Conservation (phyloP, 2,888 invertebrate species). For the Parochlus steinenii region DNA sequence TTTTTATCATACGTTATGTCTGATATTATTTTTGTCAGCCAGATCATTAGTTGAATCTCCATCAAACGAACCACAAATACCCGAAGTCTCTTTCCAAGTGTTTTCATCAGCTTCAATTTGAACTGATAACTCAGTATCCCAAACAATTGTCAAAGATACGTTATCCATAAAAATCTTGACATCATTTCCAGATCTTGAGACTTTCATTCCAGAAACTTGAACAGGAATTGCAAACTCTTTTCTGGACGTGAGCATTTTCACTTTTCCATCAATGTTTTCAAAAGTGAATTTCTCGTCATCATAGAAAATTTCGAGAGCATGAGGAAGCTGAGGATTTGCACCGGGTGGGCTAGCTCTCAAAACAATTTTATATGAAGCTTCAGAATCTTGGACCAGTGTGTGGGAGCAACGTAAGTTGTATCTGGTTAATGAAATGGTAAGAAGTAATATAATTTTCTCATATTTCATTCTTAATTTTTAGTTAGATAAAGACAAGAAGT, state of each 20-base stretch:
- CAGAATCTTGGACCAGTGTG: slow-evolving; percentile 49
- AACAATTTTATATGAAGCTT: slow-evolving; percentile 51
- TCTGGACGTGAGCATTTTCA: slow-evolving; percentile 35
- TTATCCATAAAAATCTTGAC: slow-evolving; percentile 50
- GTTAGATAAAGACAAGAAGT: too few species aligned
- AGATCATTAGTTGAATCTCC: slow-evolving; percentile 54
- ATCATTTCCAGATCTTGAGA: slow-evolving; percentile 52
- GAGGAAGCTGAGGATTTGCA: slow-evolving; percentile 35
- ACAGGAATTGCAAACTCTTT: slow-evolving; percentile 51
- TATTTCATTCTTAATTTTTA: too few species aligned
- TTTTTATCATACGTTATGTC: slow-evolving; percentile 24
- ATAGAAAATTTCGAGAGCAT: slow-evolving; percentile 34
- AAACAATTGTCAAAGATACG: slow-evolving; percentile 49
- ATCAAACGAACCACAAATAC: slow-evolving; percentile 67
- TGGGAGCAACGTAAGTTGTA: slow-evolving; percentile 64
- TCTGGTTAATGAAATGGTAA: too few species aligned
- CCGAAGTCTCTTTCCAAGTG: slow-evolving; percentile 64
- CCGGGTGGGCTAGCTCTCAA: slow-evolving; percentile 37
- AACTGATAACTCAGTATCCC: slow-evolving; percentile 64
- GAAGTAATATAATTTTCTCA: too few species aligned
- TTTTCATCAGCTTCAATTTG: slow-evolving; percentile 47
- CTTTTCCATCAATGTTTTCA: slow-evolving; percentile 34
- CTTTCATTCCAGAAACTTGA: slow-evolving; percentile 52
- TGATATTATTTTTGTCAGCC: slow-evolving; percentile 38
- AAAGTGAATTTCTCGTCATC: slow-evolving; percentile 52